Evolutionary conservation across 2,888 invertebrate species (phyloP).

Genomic region (Colletes collaris): DNA sequence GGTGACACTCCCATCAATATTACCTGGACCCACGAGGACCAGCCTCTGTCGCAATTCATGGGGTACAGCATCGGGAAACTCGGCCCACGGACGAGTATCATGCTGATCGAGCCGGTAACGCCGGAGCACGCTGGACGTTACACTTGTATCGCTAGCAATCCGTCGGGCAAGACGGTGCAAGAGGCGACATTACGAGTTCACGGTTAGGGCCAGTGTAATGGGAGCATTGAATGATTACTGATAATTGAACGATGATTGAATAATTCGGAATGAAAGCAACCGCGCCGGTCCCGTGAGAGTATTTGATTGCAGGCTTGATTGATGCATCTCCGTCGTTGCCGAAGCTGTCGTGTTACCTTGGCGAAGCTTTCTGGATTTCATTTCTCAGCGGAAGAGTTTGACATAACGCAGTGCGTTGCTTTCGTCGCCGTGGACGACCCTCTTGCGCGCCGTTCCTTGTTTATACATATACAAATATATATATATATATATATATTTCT

Average conservation of each 20-base stretch:
- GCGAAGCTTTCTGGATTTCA: constrained; percentile 70
- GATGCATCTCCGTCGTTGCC: constrained; percentile 70
- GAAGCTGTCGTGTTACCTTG: constrained; percentile 69
- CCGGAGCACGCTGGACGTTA: constrained; percentile 85
- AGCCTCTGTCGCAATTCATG: constrained; percentile 79
- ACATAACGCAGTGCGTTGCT: constrained; percentile 60
- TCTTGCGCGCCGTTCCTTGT: constrained; percentile 54
- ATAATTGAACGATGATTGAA: constrained; percentile 62
- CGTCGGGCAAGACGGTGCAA: constrained; percentile 84
- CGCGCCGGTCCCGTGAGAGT: constrained; percentile 53
- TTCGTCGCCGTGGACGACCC: constrained; percentile 65
- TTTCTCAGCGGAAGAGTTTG: constrained; percentile 49
- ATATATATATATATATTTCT: constrained; percentile 2
- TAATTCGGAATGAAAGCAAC: constrained; percentile 62
- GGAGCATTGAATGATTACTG: constrained; percentile 64
- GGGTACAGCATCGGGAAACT: constrained; percentile 80
- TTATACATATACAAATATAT: background rate
- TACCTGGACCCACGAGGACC: constrained; percentile 84
- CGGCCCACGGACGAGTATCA: constrained; percentile 81
- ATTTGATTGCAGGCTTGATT: constrained; percentile 68
- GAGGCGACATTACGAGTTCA: constrained; percentile 85
- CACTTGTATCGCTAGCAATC: constrained; percentile 85
- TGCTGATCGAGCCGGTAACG: constrained; percentile 83
- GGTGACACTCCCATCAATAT: constrained; percentile 86
- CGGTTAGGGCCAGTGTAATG: constrained; percentile 83